Percentiles rank a stretch among this genome's conserved stretches.
phyloP scores from a whole-genome alignment of 2,888 invertebrate species.

The Oscheius sp. region DNA sequence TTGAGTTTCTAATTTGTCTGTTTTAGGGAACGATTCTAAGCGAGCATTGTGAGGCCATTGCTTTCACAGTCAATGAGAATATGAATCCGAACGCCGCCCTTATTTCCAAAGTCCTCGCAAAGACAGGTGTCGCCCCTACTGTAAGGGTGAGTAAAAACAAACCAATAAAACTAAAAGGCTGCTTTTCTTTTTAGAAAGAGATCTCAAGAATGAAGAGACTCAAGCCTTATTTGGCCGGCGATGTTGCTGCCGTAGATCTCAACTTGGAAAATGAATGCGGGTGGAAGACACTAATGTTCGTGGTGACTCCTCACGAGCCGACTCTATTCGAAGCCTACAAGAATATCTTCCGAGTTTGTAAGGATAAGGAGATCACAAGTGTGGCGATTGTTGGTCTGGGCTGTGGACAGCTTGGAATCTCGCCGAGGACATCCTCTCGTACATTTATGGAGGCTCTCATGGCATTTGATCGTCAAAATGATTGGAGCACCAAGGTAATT shows the following conservation, averaged over 20 bases:
- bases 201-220: neutral
- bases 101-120: neutral
- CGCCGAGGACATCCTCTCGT: neutral
- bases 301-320: neutral
- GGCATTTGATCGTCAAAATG: neutral
- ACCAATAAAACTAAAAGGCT: neutral
- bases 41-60: constrained; percentile 9
- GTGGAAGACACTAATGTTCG: neutral
- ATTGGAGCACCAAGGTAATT: neutral
- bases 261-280: neutral
- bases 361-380: neutral
- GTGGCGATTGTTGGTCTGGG: constrained; percentile 8
- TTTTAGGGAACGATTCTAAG: constrained; percentile 8
- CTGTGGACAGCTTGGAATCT: constrained; percentile 19
- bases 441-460: constrained; percentile 6
- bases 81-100: neutral
- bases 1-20: neutral
- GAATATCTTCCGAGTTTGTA: neutral
- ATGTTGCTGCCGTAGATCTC: neutral
- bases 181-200: neutral
- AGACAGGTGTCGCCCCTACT: neutral
- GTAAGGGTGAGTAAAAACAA: neutral
- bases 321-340: neutral
- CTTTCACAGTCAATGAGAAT: constrained; percentile 5
- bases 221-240: neutral